Conservation (phyloP, 2,797 vertebrate genomes). For the Sebastes hopkinsi region DNA sequence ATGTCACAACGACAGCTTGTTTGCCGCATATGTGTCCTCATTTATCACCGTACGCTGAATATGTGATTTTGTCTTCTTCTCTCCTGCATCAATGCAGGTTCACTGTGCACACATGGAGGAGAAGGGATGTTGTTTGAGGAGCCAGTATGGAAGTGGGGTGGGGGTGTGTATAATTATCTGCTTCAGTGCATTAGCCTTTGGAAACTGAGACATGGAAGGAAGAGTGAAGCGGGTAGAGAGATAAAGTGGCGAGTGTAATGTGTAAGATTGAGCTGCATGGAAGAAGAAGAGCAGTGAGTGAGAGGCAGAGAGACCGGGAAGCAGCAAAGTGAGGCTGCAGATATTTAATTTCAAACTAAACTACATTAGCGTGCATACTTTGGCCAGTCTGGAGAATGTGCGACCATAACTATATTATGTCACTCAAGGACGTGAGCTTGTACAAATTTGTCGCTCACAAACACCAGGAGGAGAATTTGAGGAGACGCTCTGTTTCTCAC, state of each 20-base stretch:
- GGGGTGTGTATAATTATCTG: constrained; percentile 68
- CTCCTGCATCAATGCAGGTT: constrained; percentile 55
- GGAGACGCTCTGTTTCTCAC: not conserved
- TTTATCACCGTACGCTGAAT: constrained; percentile 56
- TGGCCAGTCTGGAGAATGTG: constrained; percentile 42
- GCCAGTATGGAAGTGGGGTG: constrained; percentile 34
- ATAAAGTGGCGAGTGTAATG: constrained; percentile 35
- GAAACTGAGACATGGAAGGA: constrained; percentile 48
- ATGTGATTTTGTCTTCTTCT: constrained; percentile 50
- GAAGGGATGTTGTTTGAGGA: constrained; percentile 37
- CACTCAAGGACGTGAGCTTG: not conserved
- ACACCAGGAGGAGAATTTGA: not conserved
- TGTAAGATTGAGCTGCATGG: constrained; percentile 21
- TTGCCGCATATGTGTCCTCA: constrained; percentile 66
- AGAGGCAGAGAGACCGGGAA: not conserved
- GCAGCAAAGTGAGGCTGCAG: not conserved
- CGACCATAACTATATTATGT: constrained; percentile 3
- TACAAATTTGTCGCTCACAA: not conserved
- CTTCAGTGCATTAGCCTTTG: constrained; percentile 71
- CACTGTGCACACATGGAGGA: constrained; percentile 35
- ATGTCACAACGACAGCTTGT: constrained; percentile 71
- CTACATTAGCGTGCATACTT: constrained; percentile 43
- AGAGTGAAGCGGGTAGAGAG: constrained; percentile 12
- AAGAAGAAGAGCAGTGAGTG: constrained; percentile 3
- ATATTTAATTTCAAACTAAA: constrained; percentile 63